Conservation (phyloP, 1,140 invertebrate genomes). For the honey bee (Apis mellifera) region Amel_HAv3.1 CM009940.2:3755501-3756000, state of each 20-base stretch:
- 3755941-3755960: not conserved
- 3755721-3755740: constrained; percentile 71
- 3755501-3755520: not conserved
- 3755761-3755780: constrained; percentile 63
- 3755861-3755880: constrained; percentile 19
- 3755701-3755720: constrained; percentile 76
- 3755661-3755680: constrained; percentile 74
- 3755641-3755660: constrained; percentile 80
- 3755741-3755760: constrained; percentile 41
- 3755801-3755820: constrained; percentile 73
- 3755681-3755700: constrained; percentile 77
- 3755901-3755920: constrained; percentile 43
- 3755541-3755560: constrained; percentile 63
- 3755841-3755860: constrained; percentile 78
- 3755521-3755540: constrained; percentile 36
- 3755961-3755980: constrained; percentile 10
- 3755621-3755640: constrained; percentile 73
- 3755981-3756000: too few species aligned
- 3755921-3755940: constrained; percentile 18
- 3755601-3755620: constrained; percentile 65
- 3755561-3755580: constrained; percentile 56
- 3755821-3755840: constrained; percentile 76
- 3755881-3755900: constrained; percentile 55
- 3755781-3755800: constrained; percentile 72
- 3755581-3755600: constrained; percentile 63